These are phyloP conservation scores for Rhabditoides inermis DNA, from an alignment of 2,888 invertebrate species.

Conservation along the genomic window DNA sequence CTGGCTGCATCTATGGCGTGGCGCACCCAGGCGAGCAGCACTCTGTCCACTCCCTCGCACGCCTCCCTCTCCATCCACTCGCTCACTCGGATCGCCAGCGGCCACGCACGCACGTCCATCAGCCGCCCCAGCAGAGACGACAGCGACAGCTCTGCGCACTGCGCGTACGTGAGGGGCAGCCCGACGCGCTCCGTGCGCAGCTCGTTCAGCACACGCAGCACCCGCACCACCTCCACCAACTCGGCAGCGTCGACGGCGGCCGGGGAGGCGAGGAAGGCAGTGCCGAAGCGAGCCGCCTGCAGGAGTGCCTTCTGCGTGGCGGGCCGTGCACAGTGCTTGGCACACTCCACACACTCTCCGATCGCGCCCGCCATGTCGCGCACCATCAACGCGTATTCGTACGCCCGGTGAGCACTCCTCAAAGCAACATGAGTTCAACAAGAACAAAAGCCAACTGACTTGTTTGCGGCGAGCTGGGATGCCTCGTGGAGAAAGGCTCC, in stretches of 20 bases:
- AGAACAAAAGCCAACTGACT: slow-evolving; percentile 5
- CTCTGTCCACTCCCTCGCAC: slow-evolving; percentile 22
- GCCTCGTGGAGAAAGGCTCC: slow-evolving; percentile 28
- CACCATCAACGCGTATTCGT: not conserved
- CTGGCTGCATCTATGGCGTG: not conserved
- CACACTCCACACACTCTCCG: slow-evolving; percentile 20
- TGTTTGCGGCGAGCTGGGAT: slow-evolving; percentile 10
- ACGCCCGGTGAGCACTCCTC: no score
- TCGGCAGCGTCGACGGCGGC: slow-evolving; percentile 18
- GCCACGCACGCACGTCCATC: slow-evolving; percentile 25
- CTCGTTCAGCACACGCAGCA: slow-evolving; percentile 27
- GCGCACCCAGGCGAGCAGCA: slow-evolving; percentile 30
- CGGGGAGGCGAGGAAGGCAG: slow-evolving; percentile 20
- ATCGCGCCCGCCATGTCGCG: slow-evolving; percentile 22
- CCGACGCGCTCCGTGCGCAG: slow-evolving; percentile 17
- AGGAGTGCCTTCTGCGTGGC: slow-evolving; percentile 16
- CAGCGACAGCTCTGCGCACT: slow-evolving; percentile 17
- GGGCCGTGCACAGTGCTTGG: slow-evolving; percentile 17
- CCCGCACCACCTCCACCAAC: slow-evolving; percentile 20
- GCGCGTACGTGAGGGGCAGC: slow-evolving; percentile 25
- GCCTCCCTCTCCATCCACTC: slow-evolving; percentile 24
- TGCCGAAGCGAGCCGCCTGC: slow-evolving; percentile 27
- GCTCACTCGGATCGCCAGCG: slow-evolving; percentile 21
- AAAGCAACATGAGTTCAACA: no score
- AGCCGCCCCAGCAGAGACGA: slow-evolving; percentile 23